Evolutionary conservation across 2,888 invertebrate genomes (phyloP).

Genomic region (Xestoiulus laeticollis): DNA sequence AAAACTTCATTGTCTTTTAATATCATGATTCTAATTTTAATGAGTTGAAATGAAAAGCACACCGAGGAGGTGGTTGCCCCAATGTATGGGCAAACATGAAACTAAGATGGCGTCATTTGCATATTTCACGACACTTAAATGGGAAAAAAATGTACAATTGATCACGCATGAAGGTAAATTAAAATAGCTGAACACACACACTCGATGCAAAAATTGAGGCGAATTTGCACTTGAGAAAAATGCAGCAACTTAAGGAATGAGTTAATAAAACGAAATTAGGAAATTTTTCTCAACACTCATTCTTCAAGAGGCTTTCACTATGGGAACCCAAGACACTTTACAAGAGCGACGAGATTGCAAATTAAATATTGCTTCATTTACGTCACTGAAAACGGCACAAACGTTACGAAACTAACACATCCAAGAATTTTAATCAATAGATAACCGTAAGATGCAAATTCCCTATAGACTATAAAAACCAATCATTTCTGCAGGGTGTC

Average conservation of each 20-base stretch:
- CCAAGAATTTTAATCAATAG: constrained; percentile 9
- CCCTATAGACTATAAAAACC: not conserved
- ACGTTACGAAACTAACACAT: not conserved
- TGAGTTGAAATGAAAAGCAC: too few species aligned
- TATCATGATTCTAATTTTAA: too few species aligned
- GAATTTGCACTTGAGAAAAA: not conserved
- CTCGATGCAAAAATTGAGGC: not conserved
- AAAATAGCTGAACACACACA: not conserved
- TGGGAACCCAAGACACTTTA: not conserved
- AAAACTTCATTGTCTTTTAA: too few species aligned
- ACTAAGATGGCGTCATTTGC: not conserved
- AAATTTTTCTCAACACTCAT: constrained; percentile 9
- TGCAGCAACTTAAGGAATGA: not conserved
- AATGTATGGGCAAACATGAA: not conserved
- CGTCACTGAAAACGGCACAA: not conserved
- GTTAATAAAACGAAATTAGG: constrained; percentile 9
- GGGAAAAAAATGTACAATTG: not conserved
- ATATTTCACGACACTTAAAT: not conserved
- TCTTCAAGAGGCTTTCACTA: not conserved
- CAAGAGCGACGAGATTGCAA: not conserved
- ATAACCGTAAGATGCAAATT: not conserved
- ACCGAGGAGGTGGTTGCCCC: not conserved
- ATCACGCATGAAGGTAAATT: not conserved
- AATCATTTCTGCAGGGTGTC: constrained; percentile 9
- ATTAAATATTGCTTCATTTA: not conserved